Evolutionary conservation across 2,113 vertebrate species (phyloP), one percentile per base, ranked within the genome.

Genomic region (Ctenodactylus gundi): DNA sequence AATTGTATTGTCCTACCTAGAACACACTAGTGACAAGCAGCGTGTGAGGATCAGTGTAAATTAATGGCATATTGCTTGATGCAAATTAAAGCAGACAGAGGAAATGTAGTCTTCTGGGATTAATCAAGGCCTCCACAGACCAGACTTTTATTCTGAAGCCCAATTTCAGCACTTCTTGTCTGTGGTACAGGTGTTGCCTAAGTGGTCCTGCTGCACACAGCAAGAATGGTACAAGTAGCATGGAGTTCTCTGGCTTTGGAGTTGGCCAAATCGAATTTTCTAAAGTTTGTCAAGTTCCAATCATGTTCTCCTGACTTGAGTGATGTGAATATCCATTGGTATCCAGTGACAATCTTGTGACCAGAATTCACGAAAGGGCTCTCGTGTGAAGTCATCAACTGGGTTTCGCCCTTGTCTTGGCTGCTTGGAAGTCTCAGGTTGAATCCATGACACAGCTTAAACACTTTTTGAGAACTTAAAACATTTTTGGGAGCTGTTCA

Each of bases 61-160:
- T 94, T 88, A 95, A 95, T 95, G 75, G 78, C 20, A 92, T 86
- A 91, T 77, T 95, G 80, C 64, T 88, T 72, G 87, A 86, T 70
- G 67, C 34, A 97, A 86, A 95, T 97, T 93, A 96, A 91, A 96
- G 77, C 17, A 65, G 77, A 85, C 88, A 92, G 85, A 94, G 67
- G 88, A 83, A 95, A 93, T 91, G 70, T 51, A 72, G 75, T 84
- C 84, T 93, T 53, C 68, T 85, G 92, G 70, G 95, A 65, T 68
- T 96, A 81, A 85, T 96, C 87, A 87, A 62, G 72, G 57, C 10
- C 72, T 93, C 85, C 36, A 6, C 53, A 77, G 53, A 62, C 39
- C 49, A 46, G 20, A 76, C n/a, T 93, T 90, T 86, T 78, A 21
- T 76, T 73, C 9, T 60, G 46, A 88, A 91, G 67, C 67, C 36